Evolutionary conservation across 92 coral and sea anemone genomes (phyloP), one percentile per base, ranked within the genome.

Genomic region (Phenganax stokvisi): DNA sequence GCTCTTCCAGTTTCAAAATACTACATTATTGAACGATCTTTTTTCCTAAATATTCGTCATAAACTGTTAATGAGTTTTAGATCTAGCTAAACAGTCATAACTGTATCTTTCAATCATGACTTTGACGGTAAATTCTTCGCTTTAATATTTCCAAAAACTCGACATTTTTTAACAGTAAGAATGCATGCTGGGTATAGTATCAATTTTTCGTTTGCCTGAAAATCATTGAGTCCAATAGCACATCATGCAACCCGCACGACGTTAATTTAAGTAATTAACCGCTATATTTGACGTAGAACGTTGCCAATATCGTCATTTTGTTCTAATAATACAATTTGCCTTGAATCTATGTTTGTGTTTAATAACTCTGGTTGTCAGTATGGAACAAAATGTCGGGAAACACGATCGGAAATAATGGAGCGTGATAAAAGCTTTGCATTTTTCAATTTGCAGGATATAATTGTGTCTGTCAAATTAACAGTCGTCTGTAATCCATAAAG

Each of bases 381-480:
- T 68, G 53, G 3, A 68, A 6, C 73, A 53, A 57, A 57, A 56
- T 56, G 80, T 57, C 59, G 62, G 60, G 77, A 55, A 54, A 59
- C 25, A 75, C 20, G 17, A 75, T 59, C 64, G 52, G 62, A 56
- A 75, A 75, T 75, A 54, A 55, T 51, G 30, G 0, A 13, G 29
- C 20, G 51, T n/a, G 64, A 56, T 57, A 75, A 51, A 54, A 27
- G 63, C 25, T 37, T 27, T 13, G 52, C 53, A 53, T 53, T 55
- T 62, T 60, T 29, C 81, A 77, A 62, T 64, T 77, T 62, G 64
- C 81, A 64, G 57, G 47, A 10, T 51, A 37, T 77, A 64, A 64
- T 37, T 52, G 66, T 77, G 67, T 77, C 81, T 77, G 81, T 77
- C 81, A 77, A 51, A 77, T 77, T 77, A 77, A 60, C 81, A 59